A percentile compares a stretch with the other conserved stretches of the same genome.
phyloP scores from a whole-genome alignment of 2,797 vertebrate genomes.

The Smutsia gigantea region DNA sequence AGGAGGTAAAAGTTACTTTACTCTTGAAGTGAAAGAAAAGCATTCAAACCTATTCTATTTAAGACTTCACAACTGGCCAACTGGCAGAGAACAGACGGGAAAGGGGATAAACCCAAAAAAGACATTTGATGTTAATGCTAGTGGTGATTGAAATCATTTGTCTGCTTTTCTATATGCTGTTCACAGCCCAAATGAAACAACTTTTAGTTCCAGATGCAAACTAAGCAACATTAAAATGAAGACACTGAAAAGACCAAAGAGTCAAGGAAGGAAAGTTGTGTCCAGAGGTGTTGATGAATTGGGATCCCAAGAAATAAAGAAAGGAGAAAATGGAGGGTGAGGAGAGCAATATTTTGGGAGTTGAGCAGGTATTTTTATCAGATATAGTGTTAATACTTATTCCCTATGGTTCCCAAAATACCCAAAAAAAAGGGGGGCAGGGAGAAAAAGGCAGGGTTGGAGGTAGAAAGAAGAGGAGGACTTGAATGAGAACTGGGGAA shows the following conservation, averaged over 20 bases:
- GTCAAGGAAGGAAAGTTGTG: not conserved
- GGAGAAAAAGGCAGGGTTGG: not conserved
- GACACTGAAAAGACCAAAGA: not conserved
- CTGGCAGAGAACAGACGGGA: not conserved
- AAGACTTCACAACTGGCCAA: not conserved
- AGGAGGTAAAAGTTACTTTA: not conserved
- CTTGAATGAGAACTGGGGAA: not conserved
- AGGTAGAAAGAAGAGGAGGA: not conserved
- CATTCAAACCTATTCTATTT: not conserved
- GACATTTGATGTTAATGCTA: not conserved
- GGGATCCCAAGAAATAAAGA: not conserved
- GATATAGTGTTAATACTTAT: not conserved
- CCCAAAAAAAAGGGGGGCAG: not conserved
- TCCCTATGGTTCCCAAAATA: not conserved
- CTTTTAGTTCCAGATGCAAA: slow-evolving; percentile 8
- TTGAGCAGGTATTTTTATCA: not conserved
- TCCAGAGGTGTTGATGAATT: not conserved
- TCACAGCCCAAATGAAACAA: not conserved
- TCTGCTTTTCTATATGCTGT: not conserved
- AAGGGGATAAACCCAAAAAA: not conserved
- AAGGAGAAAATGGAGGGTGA: not conserved
- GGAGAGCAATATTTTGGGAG: not conserved
- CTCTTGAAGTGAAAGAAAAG: not conserved
- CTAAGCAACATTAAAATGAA: not conserved
- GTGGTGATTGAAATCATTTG: not conserved